Evolutionary conservation across 1,140 invertebrate genomes (phyloP), one percentile per base, ranked within the genome.

Genomic region (Bombus huntii): DNA sequence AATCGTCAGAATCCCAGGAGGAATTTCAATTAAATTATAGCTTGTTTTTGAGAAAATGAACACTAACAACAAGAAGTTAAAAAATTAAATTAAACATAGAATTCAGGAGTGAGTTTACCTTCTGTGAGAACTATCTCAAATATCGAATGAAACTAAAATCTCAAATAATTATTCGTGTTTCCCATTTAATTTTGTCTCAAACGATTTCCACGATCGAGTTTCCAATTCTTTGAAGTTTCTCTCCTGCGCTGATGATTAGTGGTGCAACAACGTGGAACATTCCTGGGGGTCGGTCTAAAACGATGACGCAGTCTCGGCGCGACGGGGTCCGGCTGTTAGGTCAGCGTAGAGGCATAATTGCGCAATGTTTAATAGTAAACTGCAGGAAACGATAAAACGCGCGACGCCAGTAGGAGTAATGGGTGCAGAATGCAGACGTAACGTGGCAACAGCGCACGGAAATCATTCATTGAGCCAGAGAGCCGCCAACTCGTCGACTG

Each of bases 391-490:
- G 84, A 90, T 88, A 88, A 88, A 83, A 78, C 72, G 62, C 77
- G 87, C 88, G 83, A 73, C 81, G 70, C 81, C 44, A 62, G 86
- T 85, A 86, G 86, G 76, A 76, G 81, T 86, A 86, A 89, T 87
- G 88, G 88, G 85, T 86, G 88, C 86, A 93, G 91, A 89, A 90
- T 87, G 80, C 83, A 89, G 88, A 92, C 84, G 88, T 89, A 89
- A 68, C 71, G 72, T 92, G 93, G 93, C 93, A 94, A 94, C 93
- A 89, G 81, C 90, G 93, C 93, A 87, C 94, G 94, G 94, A 95
- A 95, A 95, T 95, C 94, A 94, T 95, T 95, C 94, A 95, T 95
- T 94, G 94, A 94, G 94, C 68, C 68, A 74, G 89, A 85, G 88
- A 83, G 83, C 82, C 81, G 82, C 28, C 80, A 74, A 47, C 62